phyloP scores from a whole-genome alignment of 2,888 invertebrate genomes.

The Caenorhabditis plicata region DNA sequence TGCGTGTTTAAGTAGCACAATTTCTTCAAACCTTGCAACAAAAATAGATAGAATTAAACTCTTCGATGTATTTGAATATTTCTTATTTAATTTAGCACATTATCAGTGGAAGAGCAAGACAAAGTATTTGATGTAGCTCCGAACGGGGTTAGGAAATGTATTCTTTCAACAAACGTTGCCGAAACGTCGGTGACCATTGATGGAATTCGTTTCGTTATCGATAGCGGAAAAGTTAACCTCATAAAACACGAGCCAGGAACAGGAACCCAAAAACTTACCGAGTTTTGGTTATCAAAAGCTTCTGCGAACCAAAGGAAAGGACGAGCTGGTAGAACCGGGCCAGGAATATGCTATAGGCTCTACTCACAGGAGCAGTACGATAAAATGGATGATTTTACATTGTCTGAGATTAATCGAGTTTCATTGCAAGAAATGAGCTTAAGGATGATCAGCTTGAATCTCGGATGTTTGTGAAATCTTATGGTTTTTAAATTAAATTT shows the following conservation, averaged over 20 bases:
- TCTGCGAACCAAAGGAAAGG: slow-evolving; percentile 93
- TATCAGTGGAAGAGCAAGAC: slow-evolving; percentile 91
- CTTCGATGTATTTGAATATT: background rate
- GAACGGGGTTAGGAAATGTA: slow-evolving; percentile 90
- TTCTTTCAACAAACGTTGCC: slow-evolving; percentile 95
- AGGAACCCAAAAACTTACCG: slow-evolving; percentile 78
- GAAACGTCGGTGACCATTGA: slow-evolving; percentile 98
- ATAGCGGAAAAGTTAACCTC: slow-evolving; percentile 82
- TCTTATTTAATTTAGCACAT: slow-evolving; percentile 73
- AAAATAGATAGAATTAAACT: background rate
- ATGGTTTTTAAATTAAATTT: background rate
- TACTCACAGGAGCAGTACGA: slow-evolving; percentile 67
- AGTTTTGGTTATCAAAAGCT: slow-evolving; percentile 95
- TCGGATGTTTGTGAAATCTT: slow-evolving; percentile 75
- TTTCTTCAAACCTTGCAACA: too few relatives aligned
- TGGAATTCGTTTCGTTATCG: slow-evolving; percentile 92
- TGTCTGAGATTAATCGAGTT: slow-evolving; percentile 77
- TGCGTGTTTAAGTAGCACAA: too few relatives aligned
- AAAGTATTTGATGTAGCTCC: slow-evolving; percentile 94
- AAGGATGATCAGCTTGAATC: slow-evolving; percentile 89
- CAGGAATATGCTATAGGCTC: slow-evolving; percentile 86
- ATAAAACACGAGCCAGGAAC: slow-evolving; percentile 90
- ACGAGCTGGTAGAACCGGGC: slow-evolving; percentile 73
- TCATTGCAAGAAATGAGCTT: slow-evolving; percentile 87
- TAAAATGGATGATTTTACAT: slow-evolving; percentile 60